Percentiles rank a stretch among this genome's conserved stretches.
These are phyloP conservation scores for Akabosia matsudoensis DNA, from an alignment of 1,140 invertebrate species.

Conservation along the genomic window DNA sequence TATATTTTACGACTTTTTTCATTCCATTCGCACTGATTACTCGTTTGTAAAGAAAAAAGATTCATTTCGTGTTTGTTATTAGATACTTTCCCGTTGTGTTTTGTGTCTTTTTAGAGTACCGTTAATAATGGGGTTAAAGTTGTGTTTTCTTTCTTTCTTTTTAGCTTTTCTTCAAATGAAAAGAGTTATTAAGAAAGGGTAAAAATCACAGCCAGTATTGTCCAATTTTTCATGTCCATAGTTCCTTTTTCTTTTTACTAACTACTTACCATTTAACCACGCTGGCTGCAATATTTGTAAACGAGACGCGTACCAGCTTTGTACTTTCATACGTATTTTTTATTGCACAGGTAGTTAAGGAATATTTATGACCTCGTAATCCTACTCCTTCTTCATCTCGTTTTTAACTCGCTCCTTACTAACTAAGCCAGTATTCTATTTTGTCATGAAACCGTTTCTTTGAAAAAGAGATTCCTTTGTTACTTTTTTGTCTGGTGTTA, in stretches of 20 bases:
- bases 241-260: too few species aligned
- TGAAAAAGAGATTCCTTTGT: not conserved
- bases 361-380: constrained; percentile 11
- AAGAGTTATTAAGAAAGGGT: not conserved
- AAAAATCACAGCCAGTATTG: not conserved
- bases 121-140: not conserved
- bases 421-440: not conserved
- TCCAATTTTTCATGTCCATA: too few species aligned
- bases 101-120: not conserved
- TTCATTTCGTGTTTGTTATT: not conserved
- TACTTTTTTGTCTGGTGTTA: not conserved
- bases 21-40: not conserved
- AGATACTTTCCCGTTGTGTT: not conserved
- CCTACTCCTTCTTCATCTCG: not conserved
- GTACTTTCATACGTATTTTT: not conserved
- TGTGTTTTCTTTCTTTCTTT: not conserved
- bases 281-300: not conserved
- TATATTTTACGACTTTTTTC: not conserved
- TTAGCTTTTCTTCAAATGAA: not conserved
- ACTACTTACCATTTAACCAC: not conserved
- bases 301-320: not conserved
- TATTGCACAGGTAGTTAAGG: constrained; percentile 6
- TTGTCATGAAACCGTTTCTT: not conserved
- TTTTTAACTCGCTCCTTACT: too few species aligned
- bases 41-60: not conserved